Evolutionary conservation across 1,140 invertebrate species (phyloP), one percentile per base, ranked within the genome.

Genomic region (Panagrolaimus sp.): DNA sequence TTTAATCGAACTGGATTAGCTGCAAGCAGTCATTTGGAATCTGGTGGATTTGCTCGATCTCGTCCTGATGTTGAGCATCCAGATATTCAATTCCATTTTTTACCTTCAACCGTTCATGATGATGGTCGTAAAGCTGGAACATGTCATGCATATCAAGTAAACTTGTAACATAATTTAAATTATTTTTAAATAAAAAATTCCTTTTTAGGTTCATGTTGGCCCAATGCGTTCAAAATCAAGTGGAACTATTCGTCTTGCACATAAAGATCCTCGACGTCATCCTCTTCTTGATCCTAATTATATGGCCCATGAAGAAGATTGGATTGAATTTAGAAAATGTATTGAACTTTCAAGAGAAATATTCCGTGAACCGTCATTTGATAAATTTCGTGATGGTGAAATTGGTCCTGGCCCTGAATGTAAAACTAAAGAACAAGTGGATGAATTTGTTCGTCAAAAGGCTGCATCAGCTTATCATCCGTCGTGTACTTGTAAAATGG

Each of bases 281-380:
- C 93, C 93, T 0, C 87, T 90, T 4, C 90, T 97, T n/a, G 90
- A 91, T 83, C 92, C 94, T 0, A 93, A 93, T 77, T 94, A 94
- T 77, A 91, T 94, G 83, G 80, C 73, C 78, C 63, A 81, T 79
- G 47, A 84, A 76, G 5, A 85, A 76, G 81, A 83, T 68, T 70
- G 70, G 68, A 74, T 66, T 80, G 86, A 65, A 74, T 76, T 70
- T 43, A 85, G 48, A 80, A 77, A 65, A 66, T 86, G 64, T 78
- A 83, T 77, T 76, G 77, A 85, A 84, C 70, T 87, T 83, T 72
- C 74, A 79, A 64, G 74, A 73, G 85, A 87, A 73, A 79, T 87
- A 9, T 85, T 87, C 72, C 79, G 82, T 15, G 85, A 87, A 70
- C 81, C 83, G 67, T 84, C 86, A 2, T 87, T 87, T 74, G 85